Evolutionary conservation across 2,888 invertebrate species (phyloP), one percentile per base, ranked within the genome.

Genomic region (Muschampia plurimacula): DNA sequence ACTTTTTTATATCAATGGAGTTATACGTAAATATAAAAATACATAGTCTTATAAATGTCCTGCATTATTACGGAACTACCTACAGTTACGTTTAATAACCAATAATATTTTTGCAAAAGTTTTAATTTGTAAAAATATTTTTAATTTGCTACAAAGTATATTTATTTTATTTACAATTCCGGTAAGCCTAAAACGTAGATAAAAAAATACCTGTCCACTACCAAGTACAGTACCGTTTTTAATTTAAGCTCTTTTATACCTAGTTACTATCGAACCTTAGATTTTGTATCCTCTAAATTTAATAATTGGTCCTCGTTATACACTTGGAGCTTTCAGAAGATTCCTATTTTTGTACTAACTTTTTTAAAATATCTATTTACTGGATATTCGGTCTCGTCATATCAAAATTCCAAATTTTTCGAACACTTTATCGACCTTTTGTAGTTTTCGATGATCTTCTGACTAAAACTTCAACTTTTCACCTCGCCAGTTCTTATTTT

Each of bases 301-400:
- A 76, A 75, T 74, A 76, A 80, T 90, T 86, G 92, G 92, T 93
- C 93, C 92, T 92, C 85, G 80, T 89, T 57, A 84, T 89, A 92
- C 83, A 89, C 89, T 92, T 90, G 92, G 57, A 93, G 91, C 92
- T 93, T 93, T 89, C 86, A 85, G 84, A 88, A 86, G 87, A 88
- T 86, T 91, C 89, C 89, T 93, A 92, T 93, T 93, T 93, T 92
- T 92, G 85, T 93, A 92, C 62, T 85, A 89, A 89, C 86, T 89
- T 91, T 92, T 57, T 87, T 89, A 88, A 91, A 92, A 84, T 86
- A 76, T 67, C 72, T 72, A 77, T 83, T 75, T 79, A 82, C 83
- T 82, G 81, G 85, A 79, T 80, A 81, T 87, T 87, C 85, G 87
- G 86, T 83, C 82, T 85, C 74, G 65, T 80, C 87, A 84, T 93